Conservation (phyloP, 2,888 invertebrate species). For the Pinctada fucata region DNA sequence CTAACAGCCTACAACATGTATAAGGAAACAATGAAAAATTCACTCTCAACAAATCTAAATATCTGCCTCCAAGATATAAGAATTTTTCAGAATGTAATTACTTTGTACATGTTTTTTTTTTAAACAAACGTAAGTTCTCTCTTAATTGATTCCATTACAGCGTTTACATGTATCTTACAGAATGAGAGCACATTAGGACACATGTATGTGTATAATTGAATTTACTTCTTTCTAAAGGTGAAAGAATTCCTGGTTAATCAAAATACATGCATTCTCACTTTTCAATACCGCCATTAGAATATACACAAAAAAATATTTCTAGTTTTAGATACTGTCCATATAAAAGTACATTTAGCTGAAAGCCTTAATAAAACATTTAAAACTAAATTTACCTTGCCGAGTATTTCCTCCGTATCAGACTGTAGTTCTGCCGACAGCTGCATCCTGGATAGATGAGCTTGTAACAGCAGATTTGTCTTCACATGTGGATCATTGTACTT, state of each 20-base stretch:
- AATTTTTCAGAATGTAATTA: not conserved
- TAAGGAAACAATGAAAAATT: not conserved
- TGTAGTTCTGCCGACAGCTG: conserved; percentile 97
- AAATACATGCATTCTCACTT: too few relatives aligned
- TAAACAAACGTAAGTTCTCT: too few relatives aligned
- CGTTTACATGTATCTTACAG: too few relatives aligned
- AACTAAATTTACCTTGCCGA: conserved; percentile 80
- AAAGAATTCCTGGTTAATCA: too few relatives aligned
- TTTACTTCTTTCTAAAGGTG: too few relatives aligned
- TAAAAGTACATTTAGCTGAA: too few relatives aligned
- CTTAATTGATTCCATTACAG: too few relatives aligned
- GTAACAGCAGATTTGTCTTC: conserved; percentile 94
- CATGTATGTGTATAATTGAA: too few relatives aligned
- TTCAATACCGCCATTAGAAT: too few relatives aligned
- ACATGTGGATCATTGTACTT: conserved; percentile 98
- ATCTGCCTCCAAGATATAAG: not conserved
- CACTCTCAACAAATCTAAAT: not conserved
- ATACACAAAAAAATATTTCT: too few relatives aligned
- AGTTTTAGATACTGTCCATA: too few relatives aligned
- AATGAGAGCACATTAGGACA: too few relatives aligned
- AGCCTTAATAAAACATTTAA: not conserved
- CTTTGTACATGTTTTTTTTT: not conserved
- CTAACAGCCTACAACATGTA: conserved; percentile 65
- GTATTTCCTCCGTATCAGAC: conserved; percentile 93
- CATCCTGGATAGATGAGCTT: conserved; percentile 95